These are phyloP conservation scores for Cheilosia vulpina DNA, from an alignment of 2,888 invertebrate genomes.

Conservation along the genomic window DNA sequence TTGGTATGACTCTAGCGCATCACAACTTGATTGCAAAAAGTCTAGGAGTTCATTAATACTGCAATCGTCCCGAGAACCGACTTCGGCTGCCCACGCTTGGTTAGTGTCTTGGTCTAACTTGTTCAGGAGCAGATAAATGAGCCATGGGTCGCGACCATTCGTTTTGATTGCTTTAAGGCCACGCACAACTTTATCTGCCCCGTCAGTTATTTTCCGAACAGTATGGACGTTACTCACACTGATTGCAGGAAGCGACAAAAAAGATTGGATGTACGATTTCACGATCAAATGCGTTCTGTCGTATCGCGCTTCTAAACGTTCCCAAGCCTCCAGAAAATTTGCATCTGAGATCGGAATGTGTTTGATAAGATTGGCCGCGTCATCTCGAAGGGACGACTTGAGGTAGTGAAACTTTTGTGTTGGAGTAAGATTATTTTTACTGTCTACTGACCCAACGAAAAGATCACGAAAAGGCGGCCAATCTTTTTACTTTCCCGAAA, in stretches of 20 bases:
- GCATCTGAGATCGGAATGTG: no score
- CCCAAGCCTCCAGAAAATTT: slow-evolving; percentile 9
- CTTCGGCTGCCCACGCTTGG: neutral
- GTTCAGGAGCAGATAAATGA: slow-evolving; percentile 1
- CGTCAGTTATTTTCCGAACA: slow-evolving; percentile 12
- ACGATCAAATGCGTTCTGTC: slow-evolving; percentile 15
- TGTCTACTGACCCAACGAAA: slow-evolving; percentile 1
- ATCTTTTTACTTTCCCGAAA: slow-evolving; percentile 1
- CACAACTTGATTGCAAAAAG: no score
- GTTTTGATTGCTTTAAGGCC: neutral
- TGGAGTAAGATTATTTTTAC: neutral
- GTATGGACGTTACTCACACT: neutral
- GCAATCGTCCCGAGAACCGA: no score
- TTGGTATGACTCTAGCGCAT: no score
- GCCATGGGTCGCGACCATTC: slow-evolving; percentile 13
- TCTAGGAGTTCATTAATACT: no score
- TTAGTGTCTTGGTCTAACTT: slow-evolving; percentile 9
- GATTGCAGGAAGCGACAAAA: neutral
- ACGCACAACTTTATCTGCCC: slow-evolving; percentile 10
- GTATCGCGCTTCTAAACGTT: neutral
- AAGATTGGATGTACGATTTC: slow-evolving; percentile 13
- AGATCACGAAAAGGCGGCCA: slow-evolving; percentile 3
- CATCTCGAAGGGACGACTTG: neutral
- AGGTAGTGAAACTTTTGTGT: neutral
- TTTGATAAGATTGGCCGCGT: neutral